Conservation (phyloP, 35 echinoderm and acorn worm species). For the Holothuria glaberrima region DNA sequence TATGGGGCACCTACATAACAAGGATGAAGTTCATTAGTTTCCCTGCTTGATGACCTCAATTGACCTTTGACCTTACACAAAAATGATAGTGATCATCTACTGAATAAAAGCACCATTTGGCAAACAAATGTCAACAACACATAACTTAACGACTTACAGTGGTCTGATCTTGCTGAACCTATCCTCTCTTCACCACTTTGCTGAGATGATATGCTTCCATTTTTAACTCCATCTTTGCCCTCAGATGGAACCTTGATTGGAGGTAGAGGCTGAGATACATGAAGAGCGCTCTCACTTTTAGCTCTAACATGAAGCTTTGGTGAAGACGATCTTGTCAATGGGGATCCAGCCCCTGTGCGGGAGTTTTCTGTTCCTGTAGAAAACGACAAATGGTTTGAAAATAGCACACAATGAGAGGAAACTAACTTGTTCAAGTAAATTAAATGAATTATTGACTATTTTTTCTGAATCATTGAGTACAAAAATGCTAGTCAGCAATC, state of each 20-base stretch:
- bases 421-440: too few relatives aligned
- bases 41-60: too few relatives aligned
- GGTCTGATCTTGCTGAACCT: neutral
- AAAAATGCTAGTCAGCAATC: too few relatives aligned
- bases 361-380: constrained; percentile 32
- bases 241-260: constrained; percentile 94
- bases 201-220: constrained; percentile 25
- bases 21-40: too few relatives aligned
- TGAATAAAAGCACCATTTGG: too few relatives aligned
- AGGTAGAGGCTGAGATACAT: constrained; percentile 78
- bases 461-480: too few relatives aligned
- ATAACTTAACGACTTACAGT: neutral
- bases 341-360: constrained; percentile 6
- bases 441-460: too few relatives aligned
- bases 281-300: constrained; percentile 70
- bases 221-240: constrained; percentile 14
- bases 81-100: too few relatives aligned
- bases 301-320: constrained; percentile 60
- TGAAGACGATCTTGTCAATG: constrained; percentile 3
- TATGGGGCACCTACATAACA: too few relatives aligned
- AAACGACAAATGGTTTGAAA: neutral
- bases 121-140: too few relatives aligned
- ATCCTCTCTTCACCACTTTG: constrained; percentile 11
- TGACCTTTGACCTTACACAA: too few relatives aligned
- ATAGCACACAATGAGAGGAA: too few relatives aligned